Base-by-base conservation (phyloP, 2,888 invertebrate genomes). In the Ceratothoa steindachneri region DNA sequence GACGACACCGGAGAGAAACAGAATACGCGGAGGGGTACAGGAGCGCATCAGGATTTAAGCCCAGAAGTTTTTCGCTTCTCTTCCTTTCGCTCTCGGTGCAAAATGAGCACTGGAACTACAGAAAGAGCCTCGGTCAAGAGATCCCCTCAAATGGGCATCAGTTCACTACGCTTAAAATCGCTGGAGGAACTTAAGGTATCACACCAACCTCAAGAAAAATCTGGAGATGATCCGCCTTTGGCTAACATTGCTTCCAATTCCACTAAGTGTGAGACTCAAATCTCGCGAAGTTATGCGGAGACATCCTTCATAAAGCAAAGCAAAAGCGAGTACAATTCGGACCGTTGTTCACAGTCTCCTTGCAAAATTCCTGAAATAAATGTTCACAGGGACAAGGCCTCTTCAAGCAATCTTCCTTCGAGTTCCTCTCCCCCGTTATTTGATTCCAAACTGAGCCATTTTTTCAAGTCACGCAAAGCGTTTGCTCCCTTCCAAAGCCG, bases 131-230 rank as follows among this genome's bases (percentile, higher is more conserved):
- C 22, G 3, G 24, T 1, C 24, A 60, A 60, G 3, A 15, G 27
- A 3, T 60, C 71, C 7, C 71, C 71, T 19, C 71, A 71, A 41
- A 71, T 71, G 70, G 70, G 70, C 2, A 24, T 70, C 15, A 70
- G 70, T 60, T 55, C 70, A 12, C 30, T 70, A 41, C 5, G 15
- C 5, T 15, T 41, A 41, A 41, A 41, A 41, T 41, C 41, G 5
- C 41, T 15, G 41, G 41, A 41, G 41, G 41, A 9, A 15, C 15
- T 41, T 5, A 41, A 41, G 15, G 15, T 41, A 15, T 41, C 15
- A 5, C 15, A 41, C 15, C 5, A 15, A 41, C 15, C 41, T 5
- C 7, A 41, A 41, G 41, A 15, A 41, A 41, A 41, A 41, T 9
- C 41, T 5, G 41, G 15, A 41, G 41, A 41, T 41, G 15, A 15